These are phyloP conservation scores for Centrocercus urophasianus DNA, from an alignment of 2,113 vertebrate species.

Conservation along the genomic window DNA sequence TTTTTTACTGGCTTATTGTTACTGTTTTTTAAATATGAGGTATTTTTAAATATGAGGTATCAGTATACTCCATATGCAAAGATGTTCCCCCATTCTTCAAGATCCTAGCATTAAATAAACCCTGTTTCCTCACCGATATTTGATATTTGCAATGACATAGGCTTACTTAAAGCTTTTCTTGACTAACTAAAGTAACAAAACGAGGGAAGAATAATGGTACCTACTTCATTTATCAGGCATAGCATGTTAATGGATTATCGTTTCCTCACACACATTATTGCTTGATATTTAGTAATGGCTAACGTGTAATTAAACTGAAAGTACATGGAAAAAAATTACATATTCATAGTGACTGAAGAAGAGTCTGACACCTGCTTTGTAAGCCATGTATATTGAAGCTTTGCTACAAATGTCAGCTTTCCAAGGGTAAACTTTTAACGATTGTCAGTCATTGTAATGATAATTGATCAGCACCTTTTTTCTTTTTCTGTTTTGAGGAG, in stretches of 20 bases:
- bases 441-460: not conserved
- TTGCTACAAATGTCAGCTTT: not conserved
- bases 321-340: not conserved
- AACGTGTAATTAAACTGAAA: not conserved
- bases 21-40: not conserved
- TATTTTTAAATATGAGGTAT: not conserved
- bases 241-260: not conserved
- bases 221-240: not conserved
- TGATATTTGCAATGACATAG: not conserved
- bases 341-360: not conserved
- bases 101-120: not conserved
- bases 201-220: not conserved
- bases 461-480: not conserved
- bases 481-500: not conserved
- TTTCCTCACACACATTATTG: not conserved
- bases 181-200: not conserved
- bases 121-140: not conserved
- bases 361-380: not conserved
- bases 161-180: not conserved
- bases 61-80: not conserved
- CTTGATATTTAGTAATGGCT: not conserved
- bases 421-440: not conserved
- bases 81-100: not conserved
- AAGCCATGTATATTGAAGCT: fast-evolving
- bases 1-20: not conserved